These are phyloP conservation scores for Drosophila antonietae DNA, from an alignment of 2,888 invertebrate genomes.

Conservation along the genomic window DNA sequence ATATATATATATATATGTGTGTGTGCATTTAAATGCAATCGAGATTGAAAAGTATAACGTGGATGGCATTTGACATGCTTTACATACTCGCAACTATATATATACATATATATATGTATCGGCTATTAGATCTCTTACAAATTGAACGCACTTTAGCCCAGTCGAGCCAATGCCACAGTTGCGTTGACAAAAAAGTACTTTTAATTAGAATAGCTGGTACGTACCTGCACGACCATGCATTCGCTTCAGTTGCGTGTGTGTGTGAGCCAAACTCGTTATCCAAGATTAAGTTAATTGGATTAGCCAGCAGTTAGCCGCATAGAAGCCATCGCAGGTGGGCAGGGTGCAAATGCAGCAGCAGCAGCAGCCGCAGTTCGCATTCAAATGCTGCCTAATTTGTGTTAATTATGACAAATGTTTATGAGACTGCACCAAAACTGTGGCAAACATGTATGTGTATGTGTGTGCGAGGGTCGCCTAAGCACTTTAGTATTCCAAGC, in stretches of 20 bases:
- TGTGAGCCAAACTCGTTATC: conserved; percentile 61
- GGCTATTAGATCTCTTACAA: conserved; percentile 20
- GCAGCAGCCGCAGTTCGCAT: conserved; percentile 35
- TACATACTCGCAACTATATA: conserved; percentile 2
- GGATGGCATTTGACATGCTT: conserved; percentile 50
- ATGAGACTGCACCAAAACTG: conserved; percentile 38
- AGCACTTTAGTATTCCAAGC: conserved; percentile 8
- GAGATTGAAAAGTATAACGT: conserved; percentile 49
- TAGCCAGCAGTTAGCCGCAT: conserved; percentile 50
- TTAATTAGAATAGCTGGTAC: conserved; percentile 60
- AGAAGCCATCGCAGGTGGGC: conserved; percentile 37
- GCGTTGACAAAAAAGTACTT: conserved; percentile 62
- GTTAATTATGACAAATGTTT: conserved; percentile 77
- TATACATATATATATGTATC: neutral
- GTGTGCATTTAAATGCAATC: conserved; percentile 24
- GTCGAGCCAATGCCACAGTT: conserved; percentile 67
- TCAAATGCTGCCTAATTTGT: conserved; percentile 63
- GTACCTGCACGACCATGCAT: conserved; percentile 34
- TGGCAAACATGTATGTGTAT: conserved; percentile 3
- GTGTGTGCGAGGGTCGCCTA: conserved; percentile 41
- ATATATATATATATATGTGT: neutral
- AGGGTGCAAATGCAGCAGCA: conserved; percentile 25
- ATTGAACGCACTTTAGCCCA: conserved; percentile 43
- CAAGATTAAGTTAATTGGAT: conserved; percentile 73
- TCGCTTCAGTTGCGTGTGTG: conserved; percentile 20